Evolutionary conservation across 1,140 invertebrate species (phyloP).

Genomic region (Marisa cornuarietis): DNA sequence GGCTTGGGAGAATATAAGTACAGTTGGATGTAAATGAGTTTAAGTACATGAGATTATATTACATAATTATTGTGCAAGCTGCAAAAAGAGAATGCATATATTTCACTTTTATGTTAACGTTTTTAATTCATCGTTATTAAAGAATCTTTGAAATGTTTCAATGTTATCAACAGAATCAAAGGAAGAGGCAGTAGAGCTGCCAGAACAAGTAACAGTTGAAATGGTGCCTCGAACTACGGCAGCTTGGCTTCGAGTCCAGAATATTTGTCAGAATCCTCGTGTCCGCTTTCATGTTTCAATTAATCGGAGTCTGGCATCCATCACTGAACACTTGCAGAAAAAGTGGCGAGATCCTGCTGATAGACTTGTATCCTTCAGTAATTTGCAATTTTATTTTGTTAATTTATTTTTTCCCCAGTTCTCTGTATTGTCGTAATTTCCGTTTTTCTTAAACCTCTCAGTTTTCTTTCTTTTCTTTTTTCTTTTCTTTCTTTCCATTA

Average conservation of each 20-base stretch:
- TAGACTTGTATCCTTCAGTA: conserved; percentile 70
- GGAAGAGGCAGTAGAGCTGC: conserved; percentile 82
- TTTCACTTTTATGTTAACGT: neutral
- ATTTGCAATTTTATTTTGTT: neutral
- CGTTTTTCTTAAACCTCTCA: too few relatives aligned
- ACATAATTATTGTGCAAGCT: neutral
- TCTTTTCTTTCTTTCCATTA: neutral
- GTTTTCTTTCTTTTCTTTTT: too few relatives aligned
- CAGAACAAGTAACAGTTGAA: conserved; percentile 80
- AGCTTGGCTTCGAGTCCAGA: conserved; percentile 86
- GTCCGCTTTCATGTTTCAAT: conserved; percentile 78
- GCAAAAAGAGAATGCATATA: conserved; percentile 19
- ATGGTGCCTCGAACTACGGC: conserved; percentile 80
- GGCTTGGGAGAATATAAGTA: neutral
- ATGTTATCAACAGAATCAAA: conserved; percentile 69
- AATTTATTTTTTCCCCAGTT: neutral
- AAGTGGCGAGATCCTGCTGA: conserved; percentile 76
- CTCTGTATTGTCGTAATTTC: too few relatives aligned
- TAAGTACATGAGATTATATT: neutral
- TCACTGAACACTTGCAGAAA: conserved; percentile 80
- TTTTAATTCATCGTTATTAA: conserved; percentile 10
- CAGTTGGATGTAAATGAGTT: neutral
- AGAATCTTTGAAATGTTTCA: conserved; percentile 16
- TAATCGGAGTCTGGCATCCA: conserved; percentile 77
- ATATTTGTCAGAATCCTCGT: conserved; percentile 89